Evolutionary conservation across 2,113 vertebrate genomes (phyloP).

Genomic region (Centropus unirufus): DNA sequence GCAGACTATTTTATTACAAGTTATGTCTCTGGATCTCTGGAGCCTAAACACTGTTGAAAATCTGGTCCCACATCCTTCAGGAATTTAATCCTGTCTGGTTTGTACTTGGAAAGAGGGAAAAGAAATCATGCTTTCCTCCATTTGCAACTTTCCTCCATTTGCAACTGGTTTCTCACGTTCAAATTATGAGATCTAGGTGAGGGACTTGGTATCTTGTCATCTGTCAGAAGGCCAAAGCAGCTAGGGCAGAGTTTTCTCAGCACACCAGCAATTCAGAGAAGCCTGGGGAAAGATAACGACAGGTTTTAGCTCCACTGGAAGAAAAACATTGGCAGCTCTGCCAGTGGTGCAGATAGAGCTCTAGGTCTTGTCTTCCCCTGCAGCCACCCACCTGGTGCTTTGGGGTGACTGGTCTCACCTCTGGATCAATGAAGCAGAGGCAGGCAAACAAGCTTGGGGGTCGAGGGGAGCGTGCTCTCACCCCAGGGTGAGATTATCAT

Average conservation of each 20-base stretch:
- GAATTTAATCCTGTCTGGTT: not conserved
- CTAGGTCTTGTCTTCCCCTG: not conserved
- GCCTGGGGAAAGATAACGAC: not conserved
- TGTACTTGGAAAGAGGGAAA: not conserved
- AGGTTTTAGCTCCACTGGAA: not conserved
- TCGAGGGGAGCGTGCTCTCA: not conserved
- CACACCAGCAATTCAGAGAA: not conserved
- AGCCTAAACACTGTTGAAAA: slow-evolving; percentile 31
- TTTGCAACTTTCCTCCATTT: not conserved
- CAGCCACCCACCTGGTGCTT: not conserved
- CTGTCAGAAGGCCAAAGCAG: not conserved
- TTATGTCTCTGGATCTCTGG: slow-evolving; percentile 21
- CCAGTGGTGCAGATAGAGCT: fast-evolving
- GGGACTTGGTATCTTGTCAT: not conserved
- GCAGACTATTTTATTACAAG: slow-evolving; percentile 10
- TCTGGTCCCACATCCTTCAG: not conserved
- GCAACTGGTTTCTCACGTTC: slow-evolving; percentile 5
- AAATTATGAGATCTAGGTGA: not conserved
- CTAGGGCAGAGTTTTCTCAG: not conserved
- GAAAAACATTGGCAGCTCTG: not conserved
- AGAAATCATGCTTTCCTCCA: not conserved
- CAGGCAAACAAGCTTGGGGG: not conserved
- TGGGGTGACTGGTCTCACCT: not conserved
- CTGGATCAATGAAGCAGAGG: fast-evolving
- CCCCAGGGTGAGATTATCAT: not conserved